Evolutionary conservation across 2,797 vertebrate species (phyloP).

Genomic region (Epinephelus awoara): DNA sequence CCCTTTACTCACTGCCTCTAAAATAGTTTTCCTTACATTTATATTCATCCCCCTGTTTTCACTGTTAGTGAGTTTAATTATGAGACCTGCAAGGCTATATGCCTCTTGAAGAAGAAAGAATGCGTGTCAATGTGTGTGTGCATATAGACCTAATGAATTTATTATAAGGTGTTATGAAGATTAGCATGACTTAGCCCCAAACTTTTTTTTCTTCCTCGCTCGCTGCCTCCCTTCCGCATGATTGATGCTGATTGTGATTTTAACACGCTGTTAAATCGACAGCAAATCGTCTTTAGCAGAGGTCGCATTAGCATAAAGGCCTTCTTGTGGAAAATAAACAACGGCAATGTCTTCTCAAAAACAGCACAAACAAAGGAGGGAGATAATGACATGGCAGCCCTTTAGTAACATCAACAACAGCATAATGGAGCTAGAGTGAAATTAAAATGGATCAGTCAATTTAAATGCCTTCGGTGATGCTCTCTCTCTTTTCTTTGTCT

Average conservation of each 20-base stretch:
- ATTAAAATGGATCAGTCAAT: slow-evolving; percentile 72
- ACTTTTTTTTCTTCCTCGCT: slow-evolving; percentile 27
- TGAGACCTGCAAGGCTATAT: slow-evolving; percentile 27
- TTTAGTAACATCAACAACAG: slow-evolving; percentile 66
- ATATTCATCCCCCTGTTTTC: slow-evolving; percentile 24
- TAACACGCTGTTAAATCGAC: slow-evolving; percentile 78
- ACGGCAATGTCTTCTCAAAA: slow-evolving; percentile 65
- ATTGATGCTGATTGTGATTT: slow-evolving; percentile 74
- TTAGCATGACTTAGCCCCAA: slow-evolving; percentile 64
- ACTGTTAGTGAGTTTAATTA: slow-evolving; percentile 39
- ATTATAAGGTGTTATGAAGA: slow-evolving; percentile 64
- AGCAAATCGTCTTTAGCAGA: slow-evolving; percentile 74
- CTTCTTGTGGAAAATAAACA: slow-evolving; percentile 78
- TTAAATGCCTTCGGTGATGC: slow-evolving; percentile 51
- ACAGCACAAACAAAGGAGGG: slow-evolving; percentile 71
- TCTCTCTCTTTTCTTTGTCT: background rate
- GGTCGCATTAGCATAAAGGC: slow-evolving; percentile 79
- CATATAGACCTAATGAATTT: slow-evolving; percentile 64
- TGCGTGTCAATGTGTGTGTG: slow-evolving; percentile 8
- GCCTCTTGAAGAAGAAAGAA: slow-evolving; percentile 29
- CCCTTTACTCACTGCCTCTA: background rate
- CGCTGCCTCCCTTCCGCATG: slow-evolving; percentile 61
- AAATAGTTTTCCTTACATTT: background rate
- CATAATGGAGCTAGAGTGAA: slow-evolving; percentile 70
- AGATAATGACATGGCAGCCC: slow-evolving; percentile 69